Evolutionary conservation across 2,797 vertebrate genomes (phyloP), one percentile per base, ranked within the genome.

Genomic region (Schizopygopsis malacanthus): DNA sequence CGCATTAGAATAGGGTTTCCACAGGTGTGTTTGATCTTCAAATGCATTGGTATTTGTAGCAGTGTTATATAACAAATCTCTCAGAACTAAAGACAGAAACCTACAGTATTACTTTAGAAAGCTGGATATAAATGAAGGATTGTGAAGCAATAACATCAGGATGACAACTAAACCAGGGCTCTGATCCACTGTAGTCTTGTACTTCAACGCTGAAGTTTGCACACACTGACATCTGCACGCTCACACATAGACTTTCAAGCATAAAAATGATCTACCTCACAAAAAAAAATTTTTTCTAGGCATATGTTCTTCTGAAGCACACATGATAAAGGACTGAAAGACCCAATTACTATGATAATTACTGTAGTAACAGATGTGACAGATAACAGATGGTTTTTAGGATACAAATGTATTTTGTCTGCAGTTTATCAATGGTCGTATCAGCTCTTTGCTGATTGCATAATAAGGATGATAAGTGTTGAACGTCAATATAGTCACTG

Each of bases 121-220:
- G 73, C 16, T 77, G 10, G 45, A 69, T 16, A 67, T 78, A 67
- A 77, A 65, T 77, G 61, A 41, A 47, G 33, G 82, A 78, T 78
- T 84, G 3, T 84, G 25, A 84, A 84, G 61, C 82, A 84, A 84
- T 78, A 84, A 84, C 73, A 43, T 69, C 63, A 67, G 45, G 73
- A 56, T 84, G 47, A 69, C 28, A 25, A 75, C 73, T 52, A 65
- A 65, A 77, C 20, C 82, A 77, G 43, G 13, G 59, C 22, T 84
- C 43, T 69, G 37, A 78, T 54, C 59, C 61, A 43, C 73, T 28
- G 16, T 67, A 39, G 61, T 67, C 33, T 78, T 69, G 61, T 37
- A 15, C 61, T 84, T 33, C n/a, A 69, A 37, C n/a, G 18, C 61
- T 81, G 47, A 20, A n/a, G 63, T 54, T 52, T 20, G 25, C 18